A percentile compares a stretch with the other conserved stretches of the same genome.
phyloP scores from a whole-genome alignment of 1,140 invertebrate species.

The Chrysomallon squamiferum region DNA sequence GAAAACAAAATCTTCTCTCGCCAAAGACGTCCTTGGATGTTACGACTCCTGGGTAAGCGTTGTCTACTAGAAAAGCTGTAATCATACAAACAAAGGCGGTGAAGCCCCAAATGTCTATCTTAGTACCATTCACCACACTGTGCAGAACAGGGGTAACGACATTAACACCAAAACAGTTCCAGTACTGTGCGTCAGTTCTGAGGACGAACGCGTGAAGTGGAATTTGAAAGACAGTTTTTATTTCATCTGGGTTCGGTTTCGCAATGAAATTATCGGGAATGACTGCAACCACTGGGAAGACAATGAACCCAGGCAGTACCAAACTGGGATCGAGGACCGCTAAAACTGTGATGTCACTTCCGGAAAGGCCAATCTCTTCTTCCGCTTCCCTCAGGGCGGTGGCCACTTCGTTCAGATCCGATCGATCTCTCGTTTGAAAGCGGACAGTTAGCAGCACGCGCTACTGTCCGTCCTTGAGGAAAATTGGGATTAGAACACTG shows the following conservation, averaged over 20 bases:
- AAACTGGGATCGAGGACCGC: constrained; percentile 67
- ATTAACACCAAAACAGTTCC: no score
- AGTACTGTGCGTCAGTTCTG: no score
- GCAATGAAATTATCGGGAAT: constrained; percentile 2
- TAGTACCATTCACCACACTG: no score
- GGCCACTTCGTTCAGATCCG: constrained; percentile 5
- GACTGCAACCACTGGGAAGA: background rate
- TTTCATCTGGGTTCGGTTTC: constrained; percentile 1
- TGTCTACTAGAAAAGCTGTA: no score
- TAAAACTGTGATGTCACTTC: constrained; percentile 76
- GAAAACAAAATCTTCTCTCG: no score
- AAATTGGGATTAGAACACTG: constrained; percentile 5
- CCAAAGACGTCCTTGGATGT: no score
- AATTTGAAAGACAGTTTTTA: background rate
- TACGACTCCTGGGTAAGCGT: no score
- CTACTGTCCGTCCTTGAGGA: constrained; percentile 1
- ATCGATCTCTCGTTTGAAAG: background rate
- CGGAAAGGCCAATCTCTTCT: constrained; percentile 78
- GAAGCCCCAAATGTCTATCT: no score
- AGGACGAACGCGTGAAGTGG: background rate
- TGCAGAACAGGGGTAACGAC: no score
- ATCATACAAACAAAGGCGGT: no score
- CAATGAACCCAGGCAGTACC: background rate
- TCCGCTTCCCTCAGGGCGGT: constrained; percentile 16
- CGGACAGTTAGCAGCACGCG: constrained; percentile 12